Base-by-base conservation (phyloP, 1,140 invertebrate genomes). In the Cherax quadricarinatus region DNA sequence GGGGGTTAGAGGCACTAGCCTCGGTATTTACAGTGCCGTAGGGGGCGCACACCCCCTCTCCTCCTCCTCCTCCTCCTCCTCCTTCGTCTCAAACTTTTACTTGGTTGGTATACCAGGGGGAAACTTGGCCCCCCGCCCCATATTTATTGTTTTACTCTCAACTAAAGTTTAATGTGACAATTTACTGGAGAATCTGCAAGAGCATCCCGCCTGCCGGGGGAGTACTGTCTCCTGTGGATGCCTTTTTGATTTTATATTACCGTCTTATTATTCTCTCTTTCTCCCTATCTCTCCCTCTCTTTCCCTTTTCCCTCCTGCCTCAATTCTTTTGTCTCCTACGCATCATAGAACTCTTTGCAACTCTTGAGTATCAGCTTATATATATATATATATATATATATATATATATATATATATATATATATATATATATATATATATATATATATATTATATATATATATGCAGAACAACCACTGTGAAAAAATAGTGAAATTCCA, bases 81-180 rank as follows among this genome's bases (percentile, higher is more conserved):
- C 73, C 49, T 53, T 78, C 70, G 48, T 87, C 85, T 75, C 60
- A 87, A 87, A 87, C 85, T 87, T 79, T 87, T 79, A 87, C 85
- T 87, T 78, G 70, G 70, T 30, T 66, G 70, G 48, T 53, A 53
- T 66, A 51, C 49, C 41, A 78, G 70, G 48, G 70, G 48, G 73
- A 78, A 51, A 66, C n/a, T 60, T 24, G 85, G 18, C 86, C 75
- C 66, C 24, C 75, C 41, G 6, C 51, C 41, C 86, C 70, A 87
- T 87, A 75, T 79, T 79, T 87, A 79, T 87, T 87, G 85, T 87
- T 87, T 78, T 48, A 70, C 66, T 87, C 70, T 87, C 41, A 53
- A 79, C 49, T 53, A 24, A 79, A 87, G 73, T 87, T 66, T 87
- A 78, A 87, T 78, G 85, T 87, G 85, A 87, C 85, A 87, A 78